These are phyloP conservation scores for Cariama cristata DNA, from an alignment of 2,113 vertebrate genomes.

Conservation along the genomic window DNA sequence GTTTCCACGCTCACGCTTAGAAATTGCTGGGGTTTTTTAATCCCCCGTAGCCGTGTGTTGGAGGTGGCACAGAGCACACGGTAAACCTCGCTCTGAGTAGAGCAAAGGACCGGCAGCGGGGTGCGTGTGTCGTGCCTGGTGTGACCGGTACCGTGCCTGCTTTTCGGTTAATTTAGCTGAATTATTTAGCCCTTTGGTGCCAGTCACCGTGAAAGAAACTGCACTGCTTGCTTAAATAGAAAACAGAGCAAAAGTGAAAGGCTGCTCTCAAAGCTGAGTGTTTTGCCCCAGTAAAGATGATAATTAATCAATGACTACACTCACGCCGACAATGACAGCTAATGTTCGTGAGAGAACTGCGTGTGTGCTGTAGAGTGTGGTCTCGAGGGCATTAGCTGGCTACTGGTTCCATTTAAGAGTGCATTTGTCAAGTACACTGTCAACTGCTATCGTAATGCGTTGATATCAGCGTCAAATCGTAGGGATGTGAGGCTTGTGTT, in stretches of 20 bases:
- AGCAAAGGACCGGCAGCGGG: accelerated
- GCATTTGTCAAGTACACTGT: accelerated
- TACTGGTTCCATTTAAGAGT: too few species aligned
- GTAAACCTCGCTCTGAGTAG: accelerated
- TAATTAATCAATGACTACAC: accelerated
- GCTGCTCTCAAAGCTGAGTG: too few species aligned
- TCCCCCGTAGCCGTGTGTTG: accelerated
- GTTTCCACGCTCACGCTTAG: accelerated
- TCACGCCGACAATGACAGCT: neutral
- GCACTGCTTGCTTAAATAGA: accelerated
- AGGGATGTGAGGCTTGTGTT: neutral
- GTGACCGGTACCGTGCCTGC: accelerated
- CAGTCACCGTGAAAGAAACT: accelerated
- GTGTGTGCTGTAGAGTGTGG: accelerated
- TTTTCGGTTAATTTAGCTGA: too few species aligned
- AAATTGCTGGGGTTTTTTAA: accelerated
- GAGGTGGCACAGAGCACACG: too few species aligned
- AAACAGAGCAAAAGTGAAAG: too few species aligned
- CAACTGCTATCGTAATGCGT: too few species aligned
- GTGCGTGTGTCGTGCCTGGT: accelerated
- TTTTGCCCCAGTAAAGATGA: neutral
- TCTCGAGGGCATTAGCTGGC: neutral
- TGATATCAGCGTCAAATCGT: accelerated
- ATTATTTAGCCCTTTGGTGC: too few species aligned
- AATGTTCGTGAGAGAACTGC: neutral